Evolutionary conservation across 2,888 invertebrate species (phyloP).

Genomic region (Drosophila nigricruria): DNA sequence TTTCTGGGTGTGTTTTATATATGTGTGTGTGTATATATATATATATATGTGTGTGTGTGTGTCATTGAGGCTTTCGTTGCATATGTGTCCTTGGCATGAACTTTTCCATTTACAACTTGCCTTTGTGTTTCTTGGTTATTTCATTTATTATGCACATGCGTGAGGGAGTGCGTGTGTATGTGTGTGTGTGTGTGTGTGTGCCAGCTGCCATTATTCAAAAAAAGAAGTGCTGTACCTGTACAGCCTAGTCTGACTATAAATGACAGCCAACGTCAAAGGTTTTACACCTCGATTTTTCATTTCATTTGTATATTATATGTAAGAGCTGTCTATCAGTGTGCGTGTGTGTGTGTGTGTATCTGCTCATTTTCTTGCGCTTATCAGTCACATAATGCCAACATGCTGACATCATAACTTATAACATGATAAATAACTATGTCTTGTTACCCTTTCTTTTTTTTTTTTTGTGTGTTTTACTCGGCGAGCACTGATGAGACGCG

Average conservation of each 20-base stretch:
- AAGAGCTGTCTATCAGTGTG: constrained; percentile 12
- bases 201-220: constrained; percentile 50
- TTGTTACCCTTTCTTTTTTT: constrained; percentile 52
- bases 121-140: constrained; percentile 50
- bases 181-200: constrained; percentile 9
- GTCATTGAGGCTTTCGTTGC: constrained; percentile 25
- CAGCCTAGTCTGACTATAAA: constrained; percentile 65
- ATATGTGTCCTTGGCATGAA: constrained; percentile 67
- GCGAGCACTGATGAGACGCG: constrained; percentile 50
- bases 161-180: constrained; percentile 5
- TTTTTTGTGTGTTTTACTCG: constrained; percentile 8
- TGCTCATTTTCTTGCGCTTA: constrained; percentile 66
- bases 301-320: constrained; percentile 57
- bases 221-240: constrained; percentile 20
- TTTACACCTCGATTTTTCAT: constrained; percentile 81
- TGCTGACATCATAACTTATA: constrained; percentile 81
- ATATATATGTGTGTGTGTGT: not conserved
- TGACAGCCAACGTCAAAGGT: constrained; percentile 70
- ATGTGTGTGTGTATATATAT: not conserved
- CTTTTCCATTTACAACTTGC: constrained; percentile 73
- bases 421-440: constrained; percentile 78
- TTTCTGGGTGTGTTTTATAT: not conserved
- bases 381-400: constrained; percentile 78
- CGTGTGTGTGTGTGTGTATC: constrained; percentile 24
- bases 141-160: constrained; percentile 76